Conservation (phyloP, 2,797 vertebrate genomes). For the Oryzias sinensis region DNA sequence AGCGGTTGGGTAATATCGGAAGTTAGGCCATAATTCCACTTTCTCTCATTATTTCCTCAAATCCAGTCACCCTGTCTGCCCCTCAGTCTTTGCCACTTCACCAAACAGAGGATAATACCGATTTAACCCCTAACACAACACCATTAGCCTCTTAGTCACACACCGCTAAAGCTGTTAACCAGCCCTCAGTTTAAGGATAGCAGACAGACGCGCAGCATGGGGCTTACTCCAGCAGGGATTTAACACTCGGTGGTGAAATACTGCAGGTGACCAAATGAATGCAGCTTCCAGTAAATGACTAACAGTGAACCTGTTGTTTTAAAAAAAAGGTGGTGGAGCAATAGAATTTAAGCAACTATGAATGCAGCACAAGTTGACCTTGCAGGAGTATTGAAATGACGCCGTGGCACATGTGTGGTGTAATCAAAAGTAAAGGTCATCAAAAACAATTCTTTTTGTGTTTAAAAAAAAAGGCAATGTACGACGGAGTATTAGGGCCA, state of each 20-base stretch:
- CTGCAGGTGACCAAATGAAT: constrained; percentile 33
- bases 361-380: too few species aligned
- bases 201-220: constrained; percentile 17
- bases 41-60: constrained; percentile 19
- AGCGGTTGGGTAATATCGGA: constrained; percentile 7
- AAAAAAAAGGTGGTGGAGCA: too few species aligned
- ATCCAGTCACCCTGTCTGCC: constrained; percentile 35
- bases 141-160: constrained; percentile 60
- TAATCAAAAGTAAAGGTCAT: too few species aligned
- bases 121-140: constrained; percentile 50
- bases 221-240: constrained; percentile 33
- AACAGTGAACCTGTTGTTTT: too few species aligned
- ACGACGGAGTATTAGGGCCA: too few species aligned
- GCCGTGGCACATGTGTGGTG: too few species aligned
- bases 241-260: constrained; percentile 36
- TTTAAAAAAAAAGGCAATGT: too few species aligned
- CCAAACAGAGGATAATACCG: constrained; percentile 42
- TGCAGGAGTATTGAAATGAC: too few species aligned
- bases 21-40: background rate
- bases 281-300: too few species aligned
- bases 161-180: constrained; percentile 37
- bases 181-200: constrained; percentile 5
- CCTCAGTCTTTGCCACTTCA: constrained; percentile 33
- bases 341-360: too few species aligned
- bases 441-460: too few species aligned